Evolutionary conservation across 2,797 vertebrate genomes (phyloP), one percentile per base, ranked within the genome.

Genomic region (Anisognathus igniventris): DNA sequence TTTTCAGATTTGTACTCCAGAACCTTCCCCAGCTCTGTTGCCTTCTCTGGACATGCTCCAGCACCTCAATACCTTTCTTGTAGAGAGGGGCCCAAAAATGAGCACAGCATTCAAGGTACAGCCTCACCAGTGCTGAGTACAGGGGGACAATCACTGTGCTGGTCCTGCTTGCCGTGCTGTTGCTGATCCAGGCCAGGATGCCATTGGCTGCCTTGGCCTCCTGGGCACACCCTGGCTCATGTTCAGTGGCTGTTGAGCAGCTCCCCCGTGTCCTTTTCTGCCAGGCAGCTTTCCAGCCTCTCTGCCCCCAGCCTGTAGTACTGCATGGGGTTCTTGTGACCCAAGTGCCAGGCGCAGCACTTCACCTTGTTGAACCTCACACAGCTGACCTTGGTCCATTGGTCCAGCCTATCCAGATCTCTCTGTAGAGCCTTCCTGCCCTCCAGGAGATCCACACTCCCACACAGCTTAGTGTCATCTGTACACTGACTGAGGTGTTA

Each of bases 331-430:
- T 12, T 33, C 3, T 39, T 77, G 30, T 31, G 42, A 48, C 35
- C 14, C 3, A 7, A 6, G 47, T 6, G 9, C 24, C 16, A 16
- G 9, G 77, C 13, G 5, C 0, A 0, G 11, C 48, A 24, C 48
- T 61, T 24, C 1, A 8, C 4, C 25, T 39, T 33, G 11, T 50
- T 72, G 11, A 87, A 28, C n/a, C 4, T 31, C 8, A 6, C 24
- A 18, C 42, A 19, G 3, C 2, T 61, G 50, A 37, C 19, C 27
- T 67, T 3, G 8, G 20, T 33, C 23, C 5, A 2, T 37, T 10
- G 7, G 20, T 84, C 31, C 56, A 48, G 24, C 45, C 50, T 83
- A 31, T 47, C 50, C 31, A 42, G 31, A 37, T 74, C 21, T 14
- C 9, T 58, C 12, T 48, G 9, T 5, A 37, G 33, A 62, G 7